Evolutionary conservation across 30 jellyfish, hydroid and myxozoan species (phyloP).

Genomic region (Turritopsis dohrnii): DNA sequence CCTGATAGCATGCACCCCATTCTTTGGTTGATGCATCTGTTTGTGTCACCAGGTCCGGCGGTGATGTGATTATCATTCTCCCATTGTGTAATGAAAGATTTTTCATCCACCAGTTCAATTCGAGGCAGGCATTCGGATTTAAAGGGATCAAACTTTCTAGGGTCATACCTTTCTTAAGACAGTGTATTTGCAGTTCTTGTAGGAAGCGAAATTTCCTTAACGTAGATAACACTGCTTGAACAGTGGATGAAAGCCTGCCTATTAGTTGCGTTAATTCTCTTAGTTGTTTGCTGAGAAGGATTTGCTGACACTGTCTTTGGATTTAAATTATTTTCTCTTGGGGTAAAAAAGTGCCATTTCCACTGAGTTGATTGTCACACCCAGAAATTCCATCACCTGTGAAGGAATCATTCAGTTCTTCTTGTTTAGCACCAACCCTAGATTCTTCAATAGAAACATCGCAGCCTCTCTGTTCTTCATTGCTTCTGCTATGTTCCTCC

Average conservation of each 20-base stretch:
- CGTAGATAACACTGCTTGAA: conserved; percentile 33
- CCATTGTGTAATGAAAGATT: conserved; percentile 30
- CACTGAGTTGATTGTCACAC: conserved; percentile 29
- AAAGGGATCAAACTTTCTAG: conserved; percentile 14
- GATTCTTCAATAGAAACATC: conserved; percentile 21
- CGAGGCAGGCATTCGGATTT: conserved; percentile 22
- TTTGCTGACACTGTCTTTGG: conserved; percentile 14
- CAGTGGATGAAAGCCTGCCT: conserved; percentile 14
- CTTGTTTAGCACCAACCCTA: conserved; percentile 28
- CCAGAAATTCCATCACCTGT: conserved; percentile 37
- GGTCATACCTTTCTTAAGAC: neutral
- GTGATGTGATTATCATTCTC: neutral
- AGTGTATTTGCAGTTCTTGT: conserved; percentile 19
- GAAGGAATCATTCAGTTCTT: conserved; percentile 19
- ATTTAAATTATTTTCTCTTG: conserved; percentile 10
- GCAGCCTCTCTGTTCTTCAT: conserved; percentile 22
- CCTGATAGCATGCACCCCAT: conserved; percentile 43
- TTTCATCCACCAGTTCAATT: conserved; percentile 37
- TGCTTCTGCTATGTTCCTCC: neutral
- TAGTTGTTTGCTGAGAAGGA: neutral
- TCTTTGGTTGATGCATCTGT: conserved; percentile 28
- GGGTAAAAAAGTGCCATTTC: conserved; percentile 19
- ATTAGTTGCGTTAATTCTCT: conserved; percentile 14
- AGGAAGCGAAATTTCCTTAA: conserved; percentile 20
- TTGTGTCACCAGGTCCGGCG: neutral